Evolutionary conservation across 2,797 vertebrate species (phyloP).

Genomic region (Pipistrellus kuhlii): DNA sequence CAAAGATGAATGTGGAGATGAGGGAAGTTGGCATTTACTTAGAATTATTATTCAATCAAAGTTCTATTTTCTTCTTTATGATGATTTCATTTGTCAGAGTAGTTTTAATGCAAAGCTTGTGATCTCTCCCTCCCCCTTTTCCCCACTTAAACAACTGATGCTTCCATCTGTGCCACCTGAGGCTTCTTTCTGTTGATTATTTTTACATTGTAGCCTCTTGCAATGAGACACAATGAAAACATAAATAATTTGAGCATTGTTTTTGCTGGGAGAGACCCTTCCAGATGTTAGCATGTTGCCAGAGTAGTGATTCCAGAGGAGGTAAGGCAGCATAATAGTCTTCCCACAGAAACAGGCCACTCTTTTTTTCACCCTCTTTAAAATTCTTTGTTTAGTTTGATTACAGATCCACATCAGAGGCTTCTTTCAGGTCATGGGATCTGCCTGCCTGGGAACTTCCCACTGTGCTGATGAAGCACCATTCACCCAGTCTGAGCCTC

Average conservation of each 20-base stretch:
- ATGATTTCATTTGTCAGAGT: constrained; percentile 83
- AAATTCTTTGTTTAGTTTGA: constrained; percentile 83
- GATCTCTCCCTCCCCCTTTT: neutral
- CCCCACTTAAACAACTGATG: constrained; percentile 79
- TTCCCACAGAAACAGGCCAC: constrained; percentile 67
- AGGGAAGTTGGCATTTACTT: constrained; percentile 68
- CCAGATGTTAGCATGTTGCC: constrained; percentile 73
- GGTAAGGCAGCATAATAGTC: constrained; percentile 68
- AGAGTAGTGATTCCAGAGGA: constrained; percentile 73
- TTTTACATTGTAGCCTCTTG: constrained; percentile 73
- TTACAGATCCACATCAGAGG: constrained; percentile 77
- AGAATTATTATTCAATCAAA: constrained; percentile 79
- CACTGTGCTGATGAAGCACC: constrained; percentile 81
- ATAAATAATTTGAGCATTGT: constrained; percentile 84
- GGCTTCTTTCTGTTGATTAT: constrained; percentile 79
- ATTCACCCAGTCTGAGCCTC: constrained; percentile 79
- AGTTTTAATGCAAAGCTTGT: constrained; percentile 79
- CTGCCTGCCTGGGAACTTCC: constrained; percentile 79
- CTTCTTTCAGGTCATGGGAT: constrained; percentile 79
- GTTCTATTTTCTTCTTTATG: constrained; percentile 79
- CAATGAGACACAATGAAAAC: constrained; percentile 81
- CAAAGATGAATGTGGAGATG: constrained; percentile 66
- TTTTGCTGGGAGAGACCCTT: constrained; percentile 79
- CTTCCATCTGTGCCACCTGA: constrained; percentile 83
- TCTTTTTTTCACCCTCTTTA: constrained; percentile 70